phyloP scores from a whole-genome alignment of 2,113 vertebrate species.

The Tetrao urogallus region DNA sequence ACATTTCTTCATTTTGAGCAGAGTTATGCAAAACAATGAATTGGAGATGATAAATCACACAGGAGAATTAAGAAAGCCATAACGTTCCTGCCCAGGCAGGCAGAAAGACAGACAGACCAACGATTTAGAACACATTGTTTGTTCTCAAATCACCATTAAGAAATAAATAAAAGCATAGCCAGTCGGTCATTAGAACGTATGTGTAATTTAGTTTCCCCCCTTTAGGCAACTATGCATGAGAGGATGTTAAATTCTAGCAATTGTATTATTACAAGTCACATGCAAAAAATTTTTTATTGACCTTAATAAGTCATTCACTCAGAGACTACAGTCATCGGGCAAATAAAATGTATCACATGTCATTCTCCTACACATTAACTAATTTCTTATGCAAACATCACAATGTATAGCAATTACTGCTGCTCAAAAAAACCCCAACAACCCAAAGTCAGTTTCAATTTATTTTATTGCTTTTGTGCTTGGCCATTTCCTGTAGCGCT shows the following conservation, averaged over 20 bases:
- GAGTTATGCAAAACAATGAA: conserved; percentile 89
- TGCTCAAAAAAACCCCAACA: conserved; percentile 77
- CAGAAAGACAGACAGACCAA: conserved; percentile 84
- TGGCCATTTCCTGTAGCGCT: conserved; percentile 77
- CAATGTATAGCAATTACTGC: conserved; percentile 84
- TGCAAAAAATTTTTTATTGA: conserved; percentile 85
- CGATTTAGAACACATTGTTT: conserved; percentile 83
- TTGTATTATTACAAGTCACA: conserved; percentile 82
- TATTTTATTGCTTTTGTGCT: conserved; percentile 81
- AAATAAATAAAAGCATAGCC: conserved; percentile 80
- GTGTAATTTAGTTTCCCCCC: conserved; percentile 76
- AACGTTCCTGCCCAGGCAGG: conserved; percentile 81
- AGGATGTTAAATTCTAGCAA: conserved; percentile 82
- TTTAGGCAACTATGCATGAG: conserved; percentile 81
- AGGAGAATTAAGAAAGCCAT: conserved; percentile 83
- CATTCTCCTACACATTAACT: conserved; percentile 82
- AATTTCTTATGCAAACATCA: conserved; percentile 86
- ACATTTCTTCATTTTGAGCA: conserved; percentile 89
- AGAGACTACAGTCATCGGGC: conserved; percentile 80
- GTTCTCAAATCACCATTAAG: conserved; percentile 77
- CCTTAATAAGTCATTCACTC: conserved; percentile 86
- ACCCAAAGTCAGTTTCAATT: conserved; percentile 81
- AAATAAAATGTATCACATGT: conserved; percentile 82
- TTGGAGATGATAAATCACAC: conserved; percentile 85
- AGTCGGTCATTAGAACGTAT: conserved; percentile 79